phyloP scores from a whole-genome alignment of 2,113 vertebrate species.

The Cygnus buccinator region DNA sequence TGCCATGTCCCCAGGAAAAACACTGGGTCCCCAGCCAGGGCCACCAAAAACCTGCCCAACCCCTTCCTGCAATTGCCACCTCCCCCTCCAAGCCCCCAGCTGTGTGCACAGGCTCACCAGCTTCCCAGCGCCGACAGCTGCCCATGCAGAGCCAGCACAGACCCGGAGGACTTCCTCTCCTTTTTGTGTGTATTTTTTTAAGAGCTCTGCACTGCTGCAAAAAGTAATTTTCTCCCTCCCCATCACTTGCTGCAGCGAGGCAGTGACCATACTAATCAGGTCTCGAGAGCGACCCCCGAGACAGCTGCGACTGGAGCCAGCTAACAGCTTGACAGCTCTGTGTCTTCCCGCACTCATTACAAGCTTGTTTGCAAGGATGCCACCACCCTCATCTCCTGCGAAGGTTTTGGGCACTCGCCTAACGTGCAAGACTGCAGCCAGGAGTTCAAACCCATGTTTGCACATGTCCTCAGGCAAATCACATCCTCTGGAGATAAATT shows the following conservation, averaged over 20 bases:
- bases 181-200: accelerated
- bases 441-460: background rate
- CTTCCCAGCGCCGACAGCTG: background rate
- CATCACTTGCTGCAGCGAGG: background rate
- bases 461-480: background rate
- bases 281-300: accelerated
- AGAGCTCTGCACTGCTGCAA: background rate
- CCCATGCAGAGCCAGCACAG: background rate
- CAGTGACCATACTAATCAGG: background rate
- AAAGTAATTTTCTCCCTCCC: background rate
- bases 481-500: background rate
- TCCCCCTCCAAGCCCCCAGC: background rate
- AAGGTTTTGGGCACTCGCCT: background rate
- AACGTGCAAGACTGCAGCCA: background rate
- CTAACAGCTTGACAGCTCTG: background rate
- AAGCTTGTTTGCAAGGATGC: background rate
- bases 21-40: accelerated
- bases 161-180: background rate
- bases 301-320: accelerated
- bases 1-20: accelerated
- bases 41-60: background rate
- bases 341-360: background rate
- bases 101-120: background rate
- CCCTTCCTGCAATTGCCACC: background rate
- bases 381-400: background rate